A percentile compares a stretch with the other conserved stretches of the same genome.
Conservation (phyloP, 2,113 vertebrate species). For the Collichthys lucidus region DNA sequence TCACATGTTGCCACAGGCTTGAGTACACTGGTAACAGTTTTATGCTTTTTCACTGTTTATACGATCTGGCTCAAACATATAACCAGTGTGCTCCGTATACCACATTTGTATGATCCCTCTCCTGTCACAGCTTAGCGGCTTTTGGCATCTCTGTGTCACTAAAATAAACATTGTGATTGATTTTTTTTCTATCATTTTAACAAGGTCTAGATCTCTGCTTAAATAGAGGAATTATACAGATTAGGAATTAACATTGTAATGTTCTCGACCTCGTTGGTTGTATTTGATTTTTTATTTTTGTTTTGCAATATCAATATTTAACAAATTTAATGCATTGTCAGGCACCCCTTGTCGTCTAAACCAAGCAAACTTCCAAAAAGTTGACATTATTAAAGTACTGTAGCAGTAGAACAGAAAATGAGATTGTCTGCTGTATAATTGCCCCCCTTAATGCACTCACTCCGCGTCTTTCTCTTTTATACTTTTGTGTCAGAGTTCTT, state of each 20-base stretch:
- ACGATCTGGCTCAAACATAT: neutral
- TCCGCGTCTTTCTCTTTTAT: conserved; percentile 12
- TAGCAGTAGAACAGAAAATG: conserved; percentile 36
- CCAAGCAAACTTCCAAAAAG: conserved; percentile 40
- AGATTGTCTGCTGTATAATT: conserved; percentile 55
- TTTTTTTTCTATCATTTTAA: conserved; percentile 50
- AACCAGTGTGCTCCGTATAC: neutral
- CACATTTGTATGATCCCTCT: conserved; percentile 1
- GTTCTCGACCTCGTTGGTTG: neutral
- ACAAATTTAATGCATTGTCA: neutral
- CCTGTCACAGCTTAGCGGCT: conserved; percentile 7
- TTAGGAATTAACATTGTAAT: conserved; percentile 30
- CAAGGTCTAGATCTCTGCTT: conserved; percentile 6
- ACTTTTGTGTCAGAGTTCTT: conserved; percentile 9
- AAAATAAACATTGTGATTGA: conserved; percentile 46
- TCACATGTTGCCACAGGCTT: conserved; percentile 20
- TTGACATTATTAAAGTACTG: conserved; percentile 16
- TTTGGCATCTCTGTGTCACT: conserved; percentile 18
- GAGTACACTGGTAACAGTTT: conserved; percentile 4
- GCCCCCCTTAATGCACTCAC: conserved; percentile 43
- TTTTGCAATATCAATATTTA: no score
- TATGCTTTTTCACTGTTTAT: neutral
- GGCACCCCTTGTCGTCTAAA: conserved; percentile 19
- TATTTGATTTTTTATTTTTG: neutral
- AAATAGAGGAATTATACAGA: conserved; percentile 31